Conservation (phyloP, 2,888 invertebrate species). For the Drosophila anomelani region DNA sequence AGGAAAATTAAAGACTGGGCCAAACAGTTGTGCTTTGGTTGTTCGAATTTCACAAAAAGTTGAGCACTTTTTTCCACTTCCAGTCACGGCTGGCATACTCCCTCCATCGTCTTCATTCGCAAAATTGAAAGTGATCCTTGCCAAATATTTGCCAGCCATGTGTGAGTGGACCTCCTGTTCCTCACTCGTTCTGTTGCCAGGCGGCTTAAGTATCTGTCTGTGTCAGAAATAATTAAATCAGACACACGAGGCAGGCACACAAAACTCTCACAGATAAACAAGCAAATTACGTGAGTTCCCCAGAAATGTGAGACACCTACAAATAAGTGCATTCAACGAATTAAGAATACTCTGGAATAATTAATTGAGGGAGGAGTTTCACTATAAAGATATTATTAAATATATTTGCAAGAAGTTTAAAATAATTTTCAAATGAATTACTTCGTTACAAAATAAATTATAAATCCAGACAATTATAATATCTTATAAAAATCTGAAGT, state of each 20-base stretch:
- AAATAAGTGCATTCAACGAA: slow-evolving; percentile 6
- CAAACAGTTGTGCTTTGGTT: slow-evolving; percentile 7
- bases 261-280: slow-evolving; percentile 46
- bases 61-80: slow-evolving; percentile 33
- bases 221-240: slow-evolving; percentile 48
- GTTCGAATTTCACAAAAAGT: slow-evolving; percentile 45
- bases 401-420: background rate
- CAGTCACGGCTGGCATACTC: slow-evolving; percentile 31
- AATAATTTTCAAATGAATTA: no score
- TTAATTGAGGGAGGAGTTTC: background rate
- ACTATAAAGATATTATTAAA: background rate
- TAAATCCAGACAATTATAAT: no score
- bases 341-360: slow-evolving; percentile 3
- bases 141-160: slow-evolving; percentile 66
- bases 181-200: slow-evolving; percentile 17
- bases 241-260: slow-evolving; percentile 43
- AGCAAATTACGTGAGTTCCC: slow-evolving; percentile 44
- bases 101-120: slow-evolving; percentile 29
- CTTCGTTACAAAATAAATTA: no score
- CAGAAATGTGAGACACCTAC: slow-evolving; percentile 3
- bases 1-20: slow-evolving; percentile 23
- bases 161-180: slow-evolving; percentile 1
- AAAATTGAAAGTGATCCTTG: slow-evolving; percentile 70
- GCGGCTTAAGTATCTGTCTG: slow-evolving; percentile 39
- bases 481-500: no score